Conservation (phyloP, 2,797 vertebrate genomes). For the Lutjanus argentimaculatus region DNA sequence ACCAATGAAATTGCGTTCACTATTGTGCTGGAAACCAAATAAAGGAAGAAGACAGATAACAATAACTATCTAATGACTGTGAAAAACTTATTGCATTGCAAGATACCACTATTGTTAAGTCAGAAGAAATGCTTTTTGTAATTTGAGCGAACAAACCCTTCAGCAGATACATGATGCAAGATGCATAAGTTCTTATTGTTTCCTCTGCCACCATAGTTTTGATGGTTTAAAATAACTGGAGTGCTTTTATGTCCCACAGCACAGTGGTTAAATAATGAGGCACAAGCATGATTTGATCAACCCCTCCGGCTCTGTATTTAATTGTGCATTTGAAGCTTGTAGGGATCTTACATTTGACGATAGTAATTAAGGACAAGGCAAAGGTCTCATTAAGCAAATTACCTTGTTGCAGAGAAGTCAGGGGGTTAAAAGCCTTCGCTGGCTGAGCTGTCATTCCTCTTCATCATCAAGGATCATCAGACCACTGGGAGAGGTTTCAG, state of each 20-base stretch:
- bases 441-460: conserved; percentile 47
- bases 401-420: conserved; percentile 65
- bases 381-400: conserved; percentile 78
- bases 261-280: conserved; percentile 61
- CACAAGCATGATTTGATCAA: conserved; percentile 63
- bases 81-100: background rate
- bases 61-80: background rate
- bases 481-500: conserved; percentile 33
- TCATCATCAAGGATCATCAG: conserved; percentile 66
- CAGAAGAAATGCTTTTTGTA: background rate
- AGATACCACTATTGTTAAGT: background rate
- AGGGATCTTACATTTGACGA: conserved; percentile 63
- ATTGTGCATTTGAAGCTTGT: conserved; percentile 65
- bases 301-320: conserved; percentile 58
- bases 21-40: background rate
- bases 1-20: background rate
- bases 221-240: conserved; percentile 36
- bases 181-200: conserved; percentile 9
- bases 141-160: background rate
- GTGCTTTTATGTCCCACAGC: conserved; percentile 23
- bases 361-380: conserved; percentile 69
- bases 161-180: background rate
- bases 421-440: conserved; percentile 63
- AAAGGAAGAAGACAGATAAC: background rate
- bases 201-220: conserved; percentile 10